Base-by-base conservation (phyloP, 2,797 vertebrate genomes). In the Catostomus latipinnis region DNA sequence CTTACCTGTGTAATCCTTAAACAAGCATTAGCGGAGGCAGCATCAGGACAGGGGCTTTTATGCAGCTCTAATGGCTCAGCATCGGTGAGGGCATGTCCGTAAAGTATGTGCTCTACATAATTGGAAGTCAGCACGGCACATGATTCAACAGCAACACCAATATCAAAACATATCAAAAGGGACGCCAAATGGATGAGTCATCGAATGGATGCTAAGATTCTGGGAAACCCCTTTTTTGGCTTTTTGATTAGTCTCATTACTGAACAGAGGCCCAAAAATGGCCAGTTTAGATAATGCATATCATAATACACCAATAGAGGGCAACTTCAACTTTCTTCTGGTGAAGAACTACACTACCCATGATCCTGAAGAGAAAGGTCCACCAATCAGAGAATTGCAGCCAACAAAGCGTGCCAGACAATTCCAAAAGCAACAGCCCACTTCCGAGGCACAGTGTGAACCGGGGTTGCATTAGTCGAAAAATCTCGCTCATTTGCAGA, bases 41-140 rank as follows among this genome's bases (percentile, higher is more conserved):
- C 18, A 65, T 69, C 58, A 85, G 9, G 46, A 71, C 10, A 45
- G 53, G 22, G 50, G 72, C 71, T 78, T 72, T 84, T 81, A 82
- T 71, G n/a, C 74, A 62, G 75, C 10, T 54, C 70, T 88, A 87
- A 87, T 83, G 83, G 72, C 16, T 53, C 16, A 22, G 60, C 76
- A 84, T 85, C 71, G 67, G 50, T 76, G 62, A 58, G 56, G 48
- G 72, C 72, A 81, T 56, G 72, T 62, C 16, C 66, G 85, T 73
- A 88, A 83, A 83, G 74, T 79, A 71, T 87, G 88, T 88, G 74
- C 84, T 84, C 70, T 8, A 48, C 58, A 66, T 48, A 52, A 50
- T 54, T 54, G 76, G 69, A 34, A 52, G 48, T 53, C 66, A 67
- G 46, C 43, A 71, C 22, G 49, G 9, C 13, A 66, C 70, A 61